phyloP scores from a whole-genome alignment of 2,113 vertebrate species.

The Taxidea taxus region DNA sequence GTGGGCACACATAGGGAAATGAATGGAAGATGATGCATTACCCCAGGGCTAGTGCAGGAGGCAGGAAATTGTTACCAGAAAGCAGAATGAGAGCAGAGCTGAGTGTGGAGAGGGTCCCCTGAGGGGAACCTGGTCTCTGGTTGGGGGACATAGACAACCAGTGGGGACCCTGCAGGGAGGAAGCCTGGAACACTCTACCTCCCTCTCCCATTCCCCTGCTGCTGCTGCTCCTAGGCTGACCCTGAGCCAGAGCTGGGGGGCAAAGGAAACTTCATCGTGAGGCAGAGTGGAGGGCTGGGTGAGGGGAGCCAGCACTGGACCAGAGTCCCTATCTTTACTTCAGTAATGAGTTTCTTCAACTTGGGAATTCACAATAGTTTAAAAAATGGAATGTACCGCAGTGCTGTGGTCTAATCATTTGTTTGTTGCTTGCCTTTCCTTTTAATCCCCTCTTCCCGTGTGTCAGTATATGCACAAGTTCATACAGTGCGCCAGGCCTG shows the following conservation, averaged over 20 bases:
- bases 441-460: neutral
- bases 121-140: neutral
- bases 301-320: neutral
- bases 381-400: neutral
- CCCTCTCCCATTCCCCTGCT: neutral
- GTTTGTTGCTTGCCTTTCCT: neutral
- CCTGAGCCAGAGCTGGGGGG: neutral
- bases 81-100: neutral
- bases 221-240: neutral
- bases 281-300: neutral
- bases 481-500: rapidly evolving
- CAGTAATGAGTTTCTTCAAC: neutral
- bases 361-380: neutral
- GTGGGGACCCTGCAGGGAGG: neutral
- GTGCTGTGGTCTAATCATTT: neutral
- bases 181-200: rapidly evolving
- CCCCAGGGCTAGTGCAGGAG: too few relatives aligned
- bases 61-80: neutral
- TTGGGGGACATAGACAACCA: neutral
- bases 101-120: neutral
- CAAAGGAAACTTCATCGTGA: neutral
- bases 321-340: neutral
- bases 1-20: neutral
- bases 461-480: neutral
- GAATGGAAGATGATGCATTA: neutral